These are phyloP conservation scores for Urechis unicinctus DNA, from an alignment of 2,888 invertebrate species.

Conservation along the genomic window DNA sequence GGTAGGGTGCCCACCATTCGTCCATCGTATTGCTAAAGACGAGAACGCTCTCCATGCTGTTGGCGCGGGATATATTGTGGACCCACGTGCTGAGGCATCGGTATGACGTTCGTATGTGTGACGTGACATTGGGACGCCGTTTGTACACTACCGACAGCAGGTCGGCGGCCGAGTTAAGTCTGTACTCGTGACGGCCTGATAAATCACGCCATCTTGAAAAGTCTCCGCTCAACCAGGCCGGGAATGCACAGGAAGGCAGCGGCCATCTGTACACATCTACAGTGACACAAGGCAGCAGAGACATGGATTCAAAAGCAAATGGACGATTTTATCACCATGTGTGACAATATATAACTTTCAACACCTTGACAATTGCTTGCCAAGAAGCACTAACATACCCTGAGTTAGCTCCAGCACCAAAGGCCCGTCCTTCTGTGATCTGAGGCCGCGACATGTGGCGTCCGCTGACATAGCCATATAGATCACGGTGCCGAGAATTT, in stretches of 20 bases:
- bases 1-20: not conserved
- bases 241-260: conserved; percentile 8
- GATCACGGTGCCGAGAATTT: conserved; percentile 38
- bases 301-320: too few relatives aligned
- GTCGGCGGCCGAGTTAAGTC: not conserved
- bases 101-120: not conserved
- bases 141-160: not conserved
- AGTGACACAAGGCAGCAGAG: too few relatives aligned
- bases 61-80: too few relatives aligned
- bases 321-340: too few relatives aligned
- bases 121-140: not conserved
- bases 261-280: conserved; percentile 7
- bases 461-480: conserved; percentile 49
- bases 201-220: conserved; percentile 13
- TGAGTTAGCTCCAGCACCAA: conserved; percentile 74
- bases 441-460: conserved; percentile 52
- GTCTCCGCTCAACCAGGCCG: conserved; percentile 10
- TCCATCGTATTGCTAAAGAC: not conserved
- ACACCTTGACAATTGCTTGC: too few relatives aligned
- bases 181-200: conserved; percentile 1
- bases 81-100: not conserved
- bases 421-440: conserved; percentile 81
- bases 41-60: not conserved
- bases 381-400: conserved; percentile 54
- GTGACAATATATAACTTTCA: too few relatives aligned